phyloP scores from a whole-genome alignment of 2,888 invertebrate genomes.

The Drosophila greeni region DNA sequence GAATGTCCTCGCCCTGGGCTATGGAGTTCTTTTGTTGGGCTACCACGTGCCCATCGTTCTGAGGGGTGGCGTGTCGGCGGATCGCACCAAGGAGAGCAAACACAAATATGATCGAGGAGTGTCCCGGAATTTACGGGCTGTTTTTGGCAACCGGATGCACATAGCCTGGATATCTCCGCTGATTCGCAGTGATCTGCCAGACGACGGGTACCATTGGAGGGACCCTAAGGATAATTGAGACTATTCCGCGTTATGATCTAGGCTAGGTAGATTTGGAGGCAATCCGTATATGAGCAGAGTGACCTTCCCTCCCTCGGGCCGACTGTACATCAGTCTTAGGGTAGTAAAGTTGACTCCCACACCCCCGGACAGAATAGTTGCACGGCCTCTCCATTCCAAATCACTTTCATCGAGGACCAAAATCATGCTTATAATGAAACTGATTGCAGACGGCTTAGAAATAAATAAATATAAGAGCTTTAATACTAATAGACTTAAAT shows the following conservation, averaged over 20 bases:
- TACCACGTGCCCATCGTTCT: slow-evolving; percentile 86
- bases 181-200: slow-evolving; percentile 85
- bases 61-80: slow-evolving; percentile 83
- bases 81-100: slow-evolving; percentile 79
- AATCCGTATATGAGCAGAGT: slow-evolving; percentile 50
- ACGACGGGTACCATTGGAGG: slow-evolving; percentile 85
- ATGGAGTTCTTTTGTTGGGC: slow-evolving; percentile 84
- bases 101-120: slow-evolving; percentile 84
- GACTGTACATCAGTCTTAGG: slow-evolving; percentile 23
- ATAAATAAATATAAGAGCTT: neutral
- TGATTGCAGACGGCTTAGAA: slow-evolving; percentile 15
- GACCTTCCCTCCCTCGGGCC: slow-evolving; percentile 8
- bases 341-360: slow-evolving; percentile 51
- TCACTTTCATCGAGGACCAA: slow-evolving; percentile 51
- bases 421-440: slow-evolving; percentile 48
- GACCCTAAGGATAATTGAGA: slow-evolving; percentile 12
- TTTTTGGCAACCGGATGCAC: slow-evolving; percentile 89
- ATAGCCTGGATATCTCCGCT: slow-evolving; percentile 89
- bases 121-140: slow-evolving; percentile 84
- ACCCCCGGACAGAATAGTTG: slow-evolving; percentile 43
- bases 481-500: too few relatives aligned
- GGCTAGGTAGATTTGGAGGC: neutral
- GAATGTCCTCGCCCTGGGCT: slow-evolving; percentile 84
- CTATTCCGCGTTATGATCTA: slow-evolving; percentile 6
- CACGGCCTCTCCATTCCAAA: slow-evolving; percentile 8